Evolutionary conservation across 2,888 invertebrate genomes (phyloP), one percentile per base, ranked within the genome.

Genomic region (Trichogramma dendrolimi): DNA sequence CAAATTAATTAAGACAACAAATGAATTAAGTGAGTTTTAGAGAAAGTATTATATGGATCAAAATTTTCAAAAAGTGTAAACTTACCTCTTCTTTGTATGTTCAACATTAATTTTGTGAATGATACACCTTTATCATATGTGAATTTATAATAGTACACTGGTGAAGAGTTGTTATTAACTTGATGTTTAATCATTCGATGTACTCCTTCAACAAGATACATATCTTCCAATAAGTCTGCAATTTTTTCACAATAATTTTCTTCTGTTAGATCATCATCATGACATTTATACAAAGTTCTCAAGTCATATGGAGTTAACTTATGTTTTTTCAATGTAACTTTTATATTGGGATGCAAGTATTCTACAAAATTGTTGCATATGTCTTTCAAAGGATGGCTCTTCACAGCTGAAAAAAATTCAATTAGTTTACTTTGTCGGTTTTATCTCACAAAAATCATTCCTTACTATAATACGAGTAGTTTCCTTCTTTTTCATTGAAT

Each of bases 401-500:
- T 53, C 8, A 61, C 8, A 11, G 47, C 63, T 64, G 41, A 55
- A 62, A 52, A 42, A 8, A 4, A 43, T 40, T 3, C 39, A 40
- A 1, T 8, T 48, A 6, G 39, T 3, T 54, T 2, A 11, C 39
- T 27, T 27, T 2, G 27, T 27, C 3, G 27, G 27, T 27, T 27
- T 27, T 27, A 27, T 27, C 27, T 27, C 27, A 27, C 27, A 27
- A 27, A 27, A 27, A 27, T 27, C 27, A 27, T 27, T 27, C 11
- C 8, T 55, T 59, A 64, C 64, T 46, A 10, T 39, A 4, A 5
- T 61, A 41, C 38, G 59, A 38, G n/a, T 61, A 59, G 6, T 48
- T 83, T 38, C 83, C 83, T 72, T 84, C 84, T 47, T 80, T 75
- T 11, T 77, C 75, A 64, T 81, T 82, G 67, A 80, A 79, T 5